Conservation (phyloP, 2,113 vertebrate species). For the Ginglymostoma cirratum region DNA sequence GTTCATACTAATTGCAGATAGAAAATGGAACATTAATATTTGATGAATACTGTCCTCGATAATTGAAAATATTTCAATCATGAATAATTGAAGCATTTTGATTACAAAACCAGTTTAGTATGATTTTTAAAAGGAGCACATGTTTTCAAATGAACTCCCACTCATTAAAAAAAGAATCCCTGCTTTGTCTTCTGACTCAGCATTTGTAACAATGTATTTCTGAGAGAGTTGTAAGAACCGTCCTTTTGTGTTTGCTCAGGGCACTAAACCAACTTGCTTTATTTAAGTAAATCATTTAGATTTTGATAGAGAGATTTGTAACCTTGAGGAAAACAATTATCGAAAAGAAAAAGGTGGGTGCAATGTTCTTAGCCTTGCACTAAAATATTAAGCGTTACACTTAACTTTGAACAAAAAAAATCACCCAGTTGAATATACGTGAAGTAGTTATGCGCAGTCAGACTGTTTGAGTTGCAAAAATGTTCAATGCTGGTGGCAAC, state of each 20-base stretch:
- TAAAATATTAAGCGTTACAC: neutral
- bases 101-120: neutral
- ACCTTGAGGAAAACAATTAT: neutral
- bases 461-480: neutral
- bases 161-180: neutral
- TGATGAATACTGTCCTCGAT: neutral
- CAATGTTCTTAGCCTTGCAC: neutral
- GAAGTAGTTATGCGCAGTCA: neutral
- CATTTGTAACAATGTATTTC: neutral
- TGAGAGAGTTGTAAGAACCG: neutral
- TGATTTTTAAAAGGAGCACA: neutral
- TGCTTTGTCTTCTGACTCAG: neutral
- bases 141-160: neutral
- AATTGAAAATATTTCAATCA: conserved; percentile 5
- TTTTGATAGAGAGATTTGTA: neutral
- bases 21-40: conserved; percentile 5
- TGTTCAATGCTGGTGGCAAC: neutral
- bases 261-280: neutral
- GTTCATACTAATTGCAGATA: neutral
- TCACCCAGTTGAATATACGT: neutral
- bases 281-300: neutral
- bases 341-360: neutral
- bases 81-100: neutral
- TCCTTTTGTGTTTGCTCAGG: neutral
- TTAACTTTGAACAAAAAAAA: neutral